Percentiles rank a stretch among this genome's conserved stretches.
phyloP scores from a whole-genome alignment of 2,113 vertebrate species.

The Bagarius yarrelli region DNA sequence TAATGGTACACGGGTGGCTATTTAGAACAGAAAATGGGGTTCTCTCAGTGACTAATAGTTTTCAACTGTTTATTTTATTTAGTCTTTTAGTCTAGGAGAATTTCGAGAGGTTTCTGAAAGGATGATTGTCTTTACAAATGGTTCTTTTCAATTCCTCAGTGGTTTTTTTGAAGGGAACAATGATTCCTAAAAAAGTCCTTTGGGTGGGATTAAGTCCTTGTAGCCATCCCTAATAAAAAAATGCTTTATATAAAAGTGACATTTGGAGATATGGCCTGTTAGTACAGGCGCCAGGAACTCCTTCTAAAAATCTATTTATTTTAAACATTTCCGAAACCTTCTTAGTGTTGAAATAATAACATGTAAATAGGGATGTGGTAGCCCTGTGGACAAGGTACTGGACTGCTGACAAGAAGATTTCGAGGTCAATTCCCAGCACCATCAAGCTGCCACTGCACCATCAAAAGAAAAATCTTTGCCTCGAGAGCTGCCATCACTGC shows the following conservation, averaged over 20 bases:
- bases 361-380: too few relatives aligned
- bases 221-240: not conserved
- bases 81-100: too few relatives aligned
- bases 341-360: not conserved
- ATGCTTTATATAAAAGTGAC: not conserved
- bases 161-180: not conserved
- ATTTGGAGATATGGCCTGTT: too few relatives aligned
- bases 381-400: too few relatives aligned
- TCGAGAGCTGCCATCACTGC: not conserved
- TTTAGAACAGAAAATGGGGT: too few relatives aligned
- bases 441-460: too few relatives aligned
- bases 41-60: not conserved
- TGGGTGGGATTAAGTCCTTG: not conserved
- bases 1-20: too few relatives aligned
- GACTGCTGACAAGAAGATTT: too few relatives aligned
- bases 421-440: too few relatives aligned
- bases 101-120: not conserved
- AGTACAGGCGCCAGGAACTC: not conserved
- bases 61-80: not conserved
- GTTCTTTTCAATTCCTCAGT: not conserved
- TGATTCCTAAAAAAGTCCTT: not conserved
- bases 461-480: not conserved
- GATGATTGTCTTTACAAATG: not conserved
- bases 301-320: not conserved
- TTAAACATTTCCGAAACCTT: not conserved